phyloP scores from a whole-genome alignment of 1,140 invertebrate species.

The Calosoma granatense region DNA sequence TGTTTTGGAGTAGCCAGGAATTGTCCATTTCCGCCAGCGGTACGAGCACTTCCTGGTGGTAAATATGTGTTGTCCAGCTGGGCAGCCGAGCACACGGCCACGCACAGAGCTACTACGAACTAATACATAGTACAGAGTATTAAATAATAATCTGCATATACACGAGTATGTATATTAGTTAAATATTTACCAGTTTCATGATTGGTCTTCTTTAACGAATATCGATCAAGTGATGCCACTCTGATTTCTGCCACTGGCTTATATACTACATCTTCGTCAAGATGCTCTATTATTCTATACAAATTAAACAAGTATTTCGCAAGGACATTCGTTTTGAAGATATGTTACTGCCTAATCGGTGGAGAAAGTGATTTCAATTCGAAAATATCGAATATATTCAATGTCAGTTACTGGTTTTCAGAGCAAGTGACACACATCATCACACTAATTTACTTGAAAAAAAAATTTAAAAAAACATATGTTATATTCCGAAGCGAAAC shows the following conservation, averaged over 20 bases:
- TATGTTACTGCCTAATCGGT: no score
- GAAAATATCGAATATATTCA: constrained; percentile 1
- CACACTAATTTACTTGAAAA: background rate
- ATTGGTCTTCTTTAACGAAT: background rate
- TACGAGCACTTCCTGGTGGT: constrained; percentile 44
- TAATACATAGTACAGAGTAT: background rate
- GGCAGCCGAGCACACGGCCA: constrained; percentile 16
- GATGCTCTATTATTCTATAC: background rate
- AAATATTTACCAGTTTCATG: background rate
- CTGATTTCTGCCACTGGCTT: no score
- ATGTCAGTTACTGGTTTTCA: background rate
- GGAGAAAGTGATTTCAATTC: constrained; percentile 3
- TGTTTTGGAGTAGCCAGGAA: constrained; percentile 31
- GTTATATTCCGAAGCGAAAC: no score
- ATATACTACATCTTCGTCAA: background rate
- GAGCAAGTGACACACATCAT: background rate
- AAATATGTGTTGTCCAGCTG: constrained; percentile 51
- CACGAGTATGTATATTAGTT: background rate
- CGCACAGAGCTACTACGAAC: constrained; percentile 9
- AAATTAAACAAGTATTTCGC: background rate
- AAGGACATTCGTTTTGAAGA: background rate
- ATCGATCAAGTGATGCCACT: background rate
- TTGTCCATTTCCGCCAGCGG: constrained; percentile 39
- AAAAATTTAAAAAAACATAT: no score
- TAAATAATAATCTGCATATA: background rate